Conservation (phyloP, 2,797 vertebrate genomes). For the Oreonectes daqikongensis region DNA sequence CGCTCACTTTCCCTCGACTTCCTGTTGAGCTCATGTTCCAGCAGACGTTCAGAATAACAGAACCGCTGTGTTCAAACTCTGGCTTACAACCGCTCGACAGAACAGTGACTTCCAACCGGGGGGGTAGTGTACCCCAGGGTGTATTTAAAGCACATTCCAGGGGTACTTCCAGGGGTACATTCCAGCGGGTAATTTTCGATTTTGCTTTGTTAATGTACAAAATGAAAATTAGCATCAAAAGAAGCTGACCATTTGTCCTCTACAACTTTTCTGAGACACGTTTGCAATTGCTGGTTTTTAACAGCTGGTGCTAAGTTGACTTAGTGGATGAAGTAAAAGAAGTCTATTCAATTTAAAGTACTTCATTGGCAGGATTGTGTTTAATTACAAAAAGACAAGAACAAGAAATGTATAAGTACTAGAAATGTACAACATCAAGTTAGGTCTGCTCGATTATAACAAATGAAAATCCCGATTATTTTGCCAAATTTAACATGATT, state of each 20-base stretch:
- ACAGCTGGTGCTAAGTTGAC: neutral
- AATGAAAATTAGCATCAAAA: no score
- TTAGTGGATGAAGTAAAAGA: no score
- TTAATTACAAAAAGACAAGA: no score
- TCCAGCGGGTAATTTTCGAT: neutral
- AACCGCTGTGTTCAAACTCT: conserved; percentile 3
- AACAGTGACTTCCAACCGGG: neutral
- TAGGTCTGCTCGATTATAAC: no score
- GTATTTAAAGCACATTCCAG: conserved; percentile 5
- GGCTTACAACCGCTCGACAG: neutral
- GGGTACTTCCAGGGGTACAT: neutral
- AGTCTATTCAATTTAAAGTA: neutral
- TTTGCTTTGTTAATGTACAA: neutral
- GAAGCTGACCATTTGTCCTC: no score
- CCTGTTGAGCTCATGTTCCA: conserved; percentile 13
- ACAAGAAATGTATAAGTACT: no score
- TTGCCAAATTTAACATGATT: no score
- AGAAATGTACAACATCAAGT: no score
- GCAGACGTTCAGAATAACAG: neutral
- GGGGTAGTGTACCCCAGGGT: neutral
- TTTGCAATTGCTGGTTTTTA: neutral
- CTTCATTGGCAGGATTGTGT: neutral
- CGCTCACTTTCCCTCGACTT: neutral
- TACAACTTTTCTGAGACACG: no score
- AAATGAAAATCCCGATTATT: no score